A percentile compares a stretch with the other conserved stretches of the same genome.
phyloP scores from a whole-genome alignment of 2,888 invertebrate species.

The Shargacucullia verbasci region DNA sequence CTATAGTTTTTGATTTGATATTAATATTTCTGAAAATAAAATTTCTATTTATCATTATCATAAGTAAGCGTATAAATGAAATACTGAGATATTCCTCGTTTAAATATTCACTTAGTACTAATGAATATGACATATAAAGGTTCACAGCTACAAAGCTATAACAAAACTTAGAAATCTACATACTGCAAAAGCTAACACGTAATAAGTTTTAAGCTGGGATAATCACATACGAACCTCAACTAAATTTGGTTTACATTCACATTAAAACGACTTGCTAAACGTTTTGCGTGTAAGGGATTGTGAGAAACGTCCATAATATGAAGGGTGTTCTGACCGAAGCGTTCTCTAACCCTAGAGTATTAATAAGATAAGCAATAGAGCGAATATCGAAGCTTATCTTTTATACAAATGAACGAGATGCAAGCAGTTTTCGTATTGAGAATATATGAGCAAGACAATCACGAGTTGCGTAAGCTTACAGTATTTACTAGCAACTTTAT shows the following conservation, averaged over 20 bases:
- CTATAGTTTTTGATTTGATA: too few relatives aligned
- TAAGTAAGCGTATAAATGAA: too few relatives aligned
- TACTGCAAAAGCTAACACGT: constrained; percentile 13
- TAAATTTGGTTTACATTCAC: constrained; percentile 37
- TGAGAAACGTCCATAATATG: constrained; percentile 42
- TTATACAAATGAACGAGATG: too few relatives aligned
- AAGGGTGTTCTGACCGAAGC: constrained; percentile 39
- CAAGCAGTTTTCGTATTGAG: too few relatives aligned
- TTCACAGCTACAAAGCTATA: constrained; percentile 15
- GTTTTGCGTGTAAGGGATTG: constrained; percentile 41
- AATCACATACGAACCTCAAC: constrained; percentile 20
- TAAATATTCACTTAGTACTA: too few relatives aligned
- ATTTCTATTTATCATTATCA: too few relatives aligned
- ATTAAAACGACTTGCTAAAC: constrained; percentile 33
- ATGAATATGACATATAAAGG: neutral
- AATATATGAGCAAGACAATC: too few relatives aligned
- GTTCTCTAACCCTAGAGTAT: constrained; percentile 12
- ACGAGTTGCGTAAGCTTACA: too few relatives aligned
- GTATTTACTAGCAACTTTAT: too few relatives aligned
- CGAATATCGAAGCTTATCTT: too few relatives aligned
- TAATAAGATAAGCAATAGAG: neutral
- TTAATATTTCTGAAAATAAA: too few relatives aligned
- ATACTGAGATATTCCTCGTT: too few relatives aligned
- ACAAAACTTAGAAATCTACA: constrained; percentile 16
- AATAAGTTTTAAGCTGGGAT: constrained; percentile 35